These are phyloP conservation scores for Borostomias antarcticus DNA, from an alignment of 2,797 vertebrate genomes.

Conservation along the genomic window DNA sequence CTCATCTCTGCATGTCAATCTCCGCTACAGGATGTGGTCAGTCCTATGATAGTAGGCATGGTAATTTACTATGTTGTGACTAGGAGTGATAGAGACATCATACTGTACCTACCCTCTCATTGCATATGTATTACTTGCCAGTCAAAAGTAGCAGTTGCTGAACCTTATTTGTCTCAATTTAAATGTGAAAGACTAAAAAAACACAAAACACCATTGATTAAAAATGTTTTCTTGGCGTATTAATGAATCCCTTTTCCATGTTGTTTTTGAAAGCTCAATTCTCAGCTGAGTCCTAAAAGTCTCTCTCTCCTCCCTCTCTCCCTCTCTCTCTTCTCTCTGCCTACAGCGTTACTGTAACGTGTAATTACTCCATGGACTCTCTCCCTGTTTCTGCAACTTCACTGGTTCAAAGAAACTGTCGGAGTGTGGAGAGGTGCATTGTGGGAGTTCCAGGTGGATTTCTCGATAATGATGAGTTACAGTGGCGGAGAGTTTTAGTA, in stretches of 20 bases:
- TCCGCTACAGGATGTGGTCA: background rate
- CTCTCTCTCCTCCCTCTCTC: conserved; percentile 30
- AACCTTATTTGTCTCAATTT: background rate
- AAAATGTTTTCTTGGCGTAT: background rate
- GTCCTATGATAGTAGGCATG: background rate
- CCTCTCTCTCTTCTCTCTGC: conserved; percentile 39
- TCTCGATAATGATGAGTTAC: conserved; percentile 79
- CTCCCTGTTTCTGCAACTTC: conserved; percentile 73
- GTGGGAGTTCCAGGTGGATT: conserved; percentile 84
- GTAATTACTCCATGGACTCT: conserved; percentile 77
- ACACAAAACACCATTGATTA: conserved; percentile 2
- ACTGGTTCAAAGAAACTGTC: conserved; percentile 75
- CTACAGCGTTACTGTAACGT: conserved; percentile 69
- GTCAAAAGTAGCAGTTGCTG: background rate
- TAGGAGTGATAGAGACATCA: background rate
- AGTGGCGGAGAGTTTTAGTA: conserved; percentile 77
- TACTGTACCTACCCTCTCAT: background rate
- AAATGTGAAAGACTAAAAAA: conserved; percentile 11
- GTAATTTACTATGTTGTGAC: background rate
- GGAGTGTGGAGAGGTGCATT: conserved; percentile 78
- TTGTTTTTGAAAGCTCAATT: conserved; percentile 31
- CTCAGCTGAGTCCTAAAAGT: conserved; percentile 44
- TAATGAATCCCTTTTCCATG: background rate
- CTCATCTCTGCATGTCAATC: background rate
- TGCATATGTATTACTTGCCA: no score